Percentiles rank a stretch among this genome's conserved stretches.
These are phyloP conservation scores for Zosterops pallidus DNA, from an alignment of 2,113 vertebrate species.

Conservation along the genomic window DNA sequence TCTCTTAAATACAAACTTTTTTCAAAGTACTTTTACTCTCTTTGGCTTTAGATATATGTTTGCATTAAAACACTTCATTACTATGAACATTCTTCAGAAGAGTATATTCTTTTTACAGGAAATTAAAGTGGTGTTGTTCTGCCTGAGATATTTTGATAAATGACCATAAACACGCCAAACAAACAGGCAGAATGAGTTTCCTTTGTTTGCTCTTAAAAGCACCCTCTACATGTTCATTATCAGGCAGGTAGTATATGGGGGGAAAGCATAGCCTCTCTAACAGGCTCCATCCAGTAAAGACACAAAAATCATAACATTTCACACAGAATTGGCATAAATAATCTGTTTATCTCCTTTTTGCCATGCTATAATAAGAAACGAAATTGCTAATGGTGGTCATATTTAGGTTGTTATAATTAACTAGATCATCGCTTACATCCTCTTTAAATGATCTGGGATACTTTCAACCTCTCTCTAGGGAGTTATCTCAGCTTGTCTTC, in stretches of 20 bases:
- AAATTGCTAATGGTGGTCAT: slow-evolving; percentile 1
- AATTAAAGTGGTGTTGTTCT: neutral
- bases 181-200: neutral
- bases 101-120: neutral
- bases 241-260: neutral
- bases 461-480: neutral
- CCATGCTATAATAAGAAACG: neutral
- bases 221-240: neutral
- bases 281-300: neutral
- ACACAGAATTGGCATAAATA: slow-evolving; percentile 2
- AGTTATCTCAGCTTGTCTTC: neutral
- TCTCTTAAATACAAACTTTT: neutral
- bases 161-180: neutral
- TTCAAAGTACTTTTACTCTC: neutral
- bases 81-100: neutral
- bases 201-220: slow-evolving; percentile 3
- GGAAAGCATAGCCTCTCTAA: neutral
- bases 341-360: slow-evolving; percentile 41
- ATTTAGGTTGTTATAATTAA: slow-evolving; percentile 33
- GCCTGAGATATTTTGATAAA: neutral
- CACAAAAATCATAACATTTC: neutral
- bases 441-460: slow-evolving; percentile 21
- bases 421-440: slow-evolving; percentile 22
- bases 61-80: neutral
- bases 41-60: neutral